Percentiles rank a stretch among this genome's conserved stretches.
phyloP scores from a whole-genome alignment of 2,797 vertebrate species.

The Avahi laniger region DNA sequence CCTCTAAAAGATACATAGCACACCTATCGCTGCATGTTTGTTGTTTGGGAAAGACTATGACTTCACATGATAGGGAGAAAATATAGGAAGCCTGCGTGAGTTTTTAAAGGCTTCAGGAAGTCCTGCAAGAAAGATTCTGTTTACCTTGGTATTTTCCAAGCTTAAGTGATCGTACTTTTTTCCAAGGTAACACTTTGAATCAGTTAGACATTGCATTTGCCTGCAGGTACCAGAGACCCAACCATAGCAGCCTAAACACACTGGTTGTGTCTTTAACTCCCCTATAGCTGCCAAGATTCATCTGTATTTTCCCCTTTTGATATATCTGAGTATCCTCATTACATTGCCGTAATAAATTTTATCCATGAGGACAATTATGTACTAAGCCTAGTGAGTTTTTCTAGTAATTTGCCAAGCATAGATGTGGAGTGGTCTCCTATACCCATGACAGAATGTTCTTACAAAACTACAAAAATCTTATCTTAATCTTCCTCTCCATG shows the following conservation, averaged over 20 bases:
- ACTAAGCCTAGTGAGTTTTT: neutral
- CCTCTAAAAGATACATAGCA: neutral
- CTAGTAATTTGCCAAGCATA: neutral
- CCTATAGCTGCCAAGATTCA: neutral
- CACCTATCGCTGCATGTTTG: neutral
- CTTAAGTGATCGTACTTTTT: neutral
- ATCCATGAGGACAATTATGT: neutral
- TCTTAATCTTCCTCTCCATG: neutral
- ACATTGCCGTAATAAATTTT: neutral
- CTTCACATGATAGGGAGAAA: neutral
- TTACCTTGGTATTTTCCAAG: neutral
- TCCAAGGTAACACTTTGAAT: neutral
- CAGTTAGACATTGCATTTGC: neutral
- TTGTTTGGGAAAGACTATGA: neutral
- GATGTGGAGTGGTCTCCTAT: neutral
- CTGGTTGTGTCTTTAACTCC: neutral
- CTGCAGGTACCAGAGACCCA: neutral
- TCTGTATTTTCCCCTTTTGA: neutral
- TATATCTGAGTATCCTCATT: neutral
- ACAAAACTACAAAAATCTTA: neutral
- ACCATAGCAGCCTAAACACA: neutral
- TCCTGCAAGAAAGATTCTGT: neutral
- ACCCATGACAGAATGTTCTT: neutral
- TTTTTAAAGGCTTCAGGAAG: neutral
- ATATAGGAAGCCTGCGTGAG: neutral